These are phyloP conservation scores for Pseudomyrmex concolor DNA, from an alignment of 1,140 invertebrate species.

Conservation along the genomic window DNA sequence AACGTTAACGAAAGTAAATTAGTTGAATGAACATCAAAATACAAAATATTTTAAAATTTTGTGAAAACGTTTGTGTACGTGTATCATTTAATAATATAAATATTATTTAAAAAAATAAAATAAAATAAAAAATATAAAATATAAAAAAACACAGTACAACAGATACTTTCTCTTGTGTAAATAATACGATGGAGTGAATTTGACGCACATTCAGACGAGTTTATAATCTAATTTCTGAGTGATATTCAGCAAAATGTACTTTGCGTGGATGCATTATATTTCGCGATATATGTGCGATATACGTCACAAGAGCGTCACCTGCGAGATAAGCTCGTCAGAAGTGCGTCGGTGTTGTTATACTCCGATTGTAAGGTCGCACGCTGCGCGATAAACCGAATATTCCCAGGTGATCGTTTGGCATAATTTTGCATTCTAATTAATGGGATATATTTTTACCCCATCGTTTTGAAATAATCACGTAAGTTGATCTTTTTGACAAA, in stretches of 20 bases:
- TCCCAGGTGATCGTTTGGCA: background rate
- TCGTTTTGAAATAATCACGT: too few relatives aligned
- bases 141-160: background rate
- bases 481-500: too few relatives aligned
- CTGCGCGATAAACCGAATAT: constrained; percentile 14
- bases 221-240: too few relatives aligned
- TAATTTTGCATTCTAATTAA: too few relatives aligned
- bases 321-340: constrained; percentile 62
- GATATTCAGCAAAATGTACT: background rate
- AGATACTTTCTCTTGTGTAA: too few relatives aligned
- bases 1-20: background rate
- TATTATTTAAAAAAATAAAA: background rate
- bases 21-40: background rate
- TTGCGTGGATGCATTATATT: background rate
- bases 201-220: too few relatives aligned
- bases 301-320: constrained; percentile 36
- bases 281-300: background rate
- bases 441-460: too few relatives aligned
- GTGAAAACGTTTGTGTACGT: background rate
- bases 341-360: constrained; percentile 48
- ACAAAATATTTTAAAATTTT: background rate
- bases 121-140: background rate
- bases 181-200: too few relatives aligned
- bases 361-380: constrained; percentile 15
- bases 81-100: background rate